Evolutionary conservation across 2,888 invertebrate genomes (phyloP).

Genomic region (Sabatieria punctata): DNA sequence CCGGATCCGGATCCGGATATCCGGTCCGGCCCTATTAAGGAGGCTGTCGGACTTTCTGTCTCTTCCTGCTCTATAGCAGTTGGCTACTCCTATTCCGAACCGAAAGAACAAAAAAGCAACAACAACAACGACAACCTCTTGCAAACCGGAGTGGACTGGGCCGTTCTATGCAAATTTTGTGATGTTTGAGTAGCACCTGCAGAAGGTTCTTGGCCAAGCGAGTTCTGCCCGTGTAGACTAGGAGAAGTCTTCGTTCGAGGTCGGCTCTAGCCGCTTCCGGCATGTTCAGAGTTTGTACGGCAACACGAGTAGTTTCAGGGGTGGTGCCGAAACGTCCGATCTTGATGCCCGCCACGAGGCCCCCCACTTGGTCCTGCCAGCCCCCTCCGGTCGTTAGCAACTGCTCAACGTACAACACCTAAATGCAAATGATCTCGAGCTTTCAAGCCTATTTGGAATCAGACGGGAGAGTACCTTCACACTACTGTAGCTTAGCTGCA

Average conservation of each 20-base stretch:
- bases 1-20: no score
- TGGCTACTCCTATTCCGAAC: no score
- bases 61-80: no score
- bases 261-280: slow-evolving; percentile 19
- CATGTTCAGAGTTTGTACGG: slow-evolving; percentile 25
- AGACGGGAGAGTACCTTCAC: slow-evolving; percentile 5
- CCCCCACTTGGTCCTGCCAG: slow-evolving; percentile 44
- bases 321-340: slow-evolving; percentile 29
- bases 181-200: slow-evolving; percentile 26
- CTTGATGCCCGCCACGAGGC: slow-evolving; percentile 36
- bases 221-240: slow-evolving; percentile 42
- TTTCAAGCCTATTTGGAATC: not conserved
- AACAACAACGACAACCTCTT: no score
- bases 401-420: slow-evolving; percentile 41
- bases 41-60: no score
- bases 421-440: no score
- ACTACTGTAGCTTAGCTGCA: no score
- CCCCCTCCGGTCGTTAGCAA: slow-evolving; percentile 42
- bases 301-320: slow-evolving; percentile 17
- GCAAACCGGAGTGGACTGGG: not conserved
- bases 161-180: not conserved
- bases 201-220: slow-evolving; percentile 41
- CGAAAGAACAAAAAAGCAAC: no score
- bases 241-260: slow-evolving; percentile 34
- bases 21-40: no score